Base-by-base conservation (phyloP, 2,888 invertebrate species). In the Papilio protenor region DNA sequence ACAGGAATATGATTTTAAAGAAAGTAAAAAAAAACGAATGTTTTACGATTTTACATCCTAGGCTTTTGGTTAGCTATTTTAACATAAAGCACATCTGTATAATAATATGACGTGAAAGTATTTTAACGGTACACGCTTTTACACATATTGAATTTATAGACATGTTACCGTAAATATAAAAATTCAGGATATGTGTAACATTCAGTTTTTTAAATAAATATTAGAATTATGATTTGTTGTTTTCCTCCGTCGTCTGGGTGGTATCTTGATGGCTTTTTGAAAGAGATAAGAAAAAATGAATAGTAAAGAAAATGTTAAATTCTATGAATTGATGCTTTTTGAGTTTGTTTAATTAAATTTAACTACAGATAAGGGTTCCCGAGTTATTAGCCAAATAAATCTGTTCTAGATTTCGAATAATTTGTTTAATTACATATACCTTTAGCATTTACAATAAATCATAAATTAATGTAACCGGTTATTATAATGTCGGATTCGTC, bases 41-140 rank as follows among this genome's bases (percentile, higher is more conserved):
- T 59, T 21, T 27, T 61, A 59, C 1, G 23, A 14, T 61, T 61
- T 27, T 5, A 61, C 14, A 27, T 64, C 8, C 6, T 10, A 33
- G 12, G 18, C 27, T 27, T 61, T 61, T 14, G 16, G 74, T 52
- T 33, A 76, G 61, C 61, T 64, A 66, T 57, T 77, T 66, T 73
- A 77, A 72, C 73, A 73, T 77, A 61, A 57, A 73, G 55, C 55
- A 55, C n/a, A 27, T 64, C n/a, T 57, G 10, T 47, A 66, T 77
- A 73, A 73, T 73, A 66, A 66, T 64, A 18, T 64, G 23, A 73
- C 47, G 71, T 72, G 72, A 66, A 55, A 47, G 66, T 66, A 61
- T 57, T 66, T 73, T 77, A 77, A 77, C 77, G 73, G 73, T 77
- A 77, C 73, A 72, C 55, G 77, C 66, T 73, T 77, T 77, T 73